phyloP scores from a whole-genome alignment of 1,140 invertebrate genomes.

The Oedothorax gibbosus region DNA sequence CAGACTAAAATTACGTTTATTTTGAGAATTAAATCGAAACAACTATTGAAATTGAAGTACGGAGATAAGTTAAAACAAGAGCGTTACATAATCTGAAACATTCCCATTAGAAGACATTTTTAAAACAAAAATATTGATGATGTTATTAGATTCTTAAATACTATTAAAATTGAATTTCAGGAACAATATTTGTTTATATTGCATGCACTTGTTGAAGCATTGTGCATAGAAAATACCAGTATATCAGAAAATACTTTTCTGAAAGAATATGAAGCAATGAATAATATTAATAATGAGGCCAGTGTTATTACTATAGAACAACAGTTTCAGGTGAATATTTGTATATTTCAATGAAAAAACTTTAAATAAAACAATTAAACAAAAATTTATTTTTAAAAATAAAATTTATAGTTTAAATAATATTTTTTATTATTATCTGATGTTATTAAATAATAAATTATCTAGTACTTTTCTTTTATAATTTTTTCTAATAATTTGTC shows the following conservation, averaged over 20 bases:
- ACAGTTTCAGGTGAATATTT: conserved; percentile 28
- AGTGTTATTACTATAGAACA: background rate
- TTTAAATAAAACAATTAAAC: background rate
- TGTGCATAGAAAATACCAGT: conserved; percentile 63
- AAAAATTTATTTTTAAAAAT: background rate
- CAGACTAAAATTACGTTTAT: too few species aligned
- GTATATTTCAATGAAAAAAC: background rate
- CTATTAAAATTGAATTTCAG: conserved; percentile 7
- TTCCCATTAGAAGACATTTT: too few species aligned
- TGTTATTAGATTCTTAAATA: background rate
- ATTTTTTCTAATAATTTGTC: too few species aligned
- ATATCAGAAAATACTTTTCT: background rate
- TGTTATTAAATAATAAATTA: too few species aligned
- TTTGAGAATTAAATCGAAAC: too few species aligned
- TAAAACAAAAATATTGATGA: too few species aligned
- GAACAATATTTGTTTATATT: conserved; percentile 72
- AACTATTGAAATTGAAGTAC: too few species aligned
- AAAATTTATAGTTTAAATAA: too few species aligned
- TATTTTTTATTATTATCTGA: too few species aligned
- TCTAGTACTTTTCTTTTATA: too few species aligned
- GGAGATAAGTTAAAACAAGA: too few species aligned
- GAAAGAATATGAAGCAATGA: background rate
- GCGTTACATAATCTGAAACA: too few species aligned
- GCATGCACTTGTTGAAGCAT: conserved; percentile 69
- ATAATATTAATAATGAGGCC: background rate